These are phyloP conservation scores for Coptodon bakossiorum DNA, from an alignment of 2,113 vertebrate species.

Conservation along the genomic window DNA sequence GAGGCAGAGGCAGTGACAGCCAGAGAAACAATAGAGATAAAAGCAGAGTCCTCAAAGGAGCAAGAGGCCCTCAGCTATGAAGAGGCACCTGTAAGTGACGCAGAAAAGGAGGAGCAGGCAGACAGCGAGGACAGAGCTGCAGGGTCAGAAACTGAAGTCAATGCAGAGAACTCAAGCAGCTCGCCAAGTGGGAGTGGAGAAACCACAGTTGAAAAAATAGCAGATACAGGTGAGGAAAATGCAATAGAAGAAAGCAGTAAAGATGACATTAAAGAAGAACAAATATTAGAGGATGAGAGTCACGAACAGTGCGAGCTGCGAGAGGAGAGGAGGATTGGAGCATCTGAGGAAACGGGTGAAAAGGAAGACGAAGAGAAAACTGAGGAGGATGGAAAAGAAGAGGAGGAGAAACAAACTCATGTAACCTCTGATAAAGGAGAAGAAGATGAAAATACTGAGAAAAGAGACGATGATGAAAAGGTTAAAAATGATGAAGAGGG, in stretches of 20 bases:
- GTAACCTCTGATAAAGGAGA: background rate
- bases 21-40: constrained; percentile 18
- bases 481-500: background rate
- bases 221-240: background rate
- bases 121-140: background rate
- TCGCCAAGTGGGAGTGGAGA: background rate
- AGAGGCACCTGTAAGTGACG: background rate
- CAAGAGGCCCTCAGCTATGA: constrained; percentile 33
- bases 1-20: constrained; percentile 21
- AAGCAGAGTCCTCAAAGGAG: constrained; percentile 37
- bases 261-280: background rate
- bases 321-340: background rate
- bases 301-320: background rate
- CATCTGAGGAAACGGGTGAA: background rate
- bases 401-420: background rate
- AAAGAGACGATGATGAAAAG: background rate
- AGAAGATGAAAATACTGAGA: background rate
- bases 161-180: background rate
- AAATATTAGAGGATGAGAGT: background rate
- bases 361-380: background rate
- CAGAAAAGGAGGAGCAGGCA: background rate
- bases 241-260: background rate
- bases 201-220: background rate
- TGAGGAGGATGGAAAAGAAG: background rate
- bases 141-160: constrained; percentile 9